Conservation (phyloP, 2,888 invertebrate species). For the Folsomia manolachei region DNA sequence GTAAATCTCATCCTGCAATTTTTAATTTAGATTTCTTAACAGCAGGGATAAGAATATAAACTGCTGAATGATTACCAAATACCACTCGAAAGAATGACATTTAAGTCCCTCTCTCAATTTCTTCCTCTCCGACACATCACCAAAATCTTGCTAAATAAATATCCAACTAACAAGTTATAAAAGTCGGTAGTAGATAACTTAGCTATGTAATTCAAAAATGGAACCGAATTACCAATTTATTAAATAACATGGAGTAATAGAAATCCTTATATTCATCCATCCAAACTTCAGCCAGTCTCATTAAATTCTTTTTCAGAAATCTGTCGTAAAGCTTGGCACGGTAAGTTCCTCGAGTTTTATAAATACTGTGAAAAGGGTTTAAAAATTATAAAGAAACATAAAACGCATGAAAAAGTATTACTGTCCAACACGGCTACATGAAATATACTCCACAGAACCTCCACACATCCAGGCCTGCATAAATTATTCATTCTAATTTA, state of each 20-base stretch:
- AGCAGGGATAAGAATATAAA: too few species aligned
- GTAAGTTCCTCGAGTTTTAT: constrained; percentile 12
- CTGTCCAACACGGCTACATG: constrained; percentile 18
- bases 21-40: too few species aligned
- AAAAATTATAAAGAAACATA: neutral
- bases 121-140: constrained; percentile 19
- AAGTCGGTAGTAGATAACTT: too few species aligned
- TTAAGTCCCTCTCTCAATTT: constrained; percentile 6
- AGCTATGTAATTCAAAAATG: too few species aligned
- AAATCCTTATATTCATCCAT: constrained; percentile 26
- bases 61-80: too few species aligned
- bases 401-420: too few species aligned
- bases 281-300: constrained; percentile 21
- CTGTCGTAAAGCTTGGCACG: constrained; percentile 1
- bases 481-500: neutral
- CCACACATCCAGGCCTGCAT: constrained; percentile 23
- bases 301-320: constrained; percentile 18
- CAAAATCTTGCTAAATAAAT: constrained; percentile 13
- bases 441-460: constrained; percentile 12
- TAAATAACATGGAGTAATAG: neutral
- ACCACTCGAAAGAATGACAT: constrained; percentile 22
- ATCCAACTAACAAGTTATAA: too few species aligned
- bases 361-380: constrained; percentile 4
- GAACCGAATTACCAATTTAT: constrained; percentile 8
- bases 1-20: too few species aligned